Evolutionary conservation across 35 echinoderm and acorn worm genomes (phyloP).

Genomic region (Heliocidaris erythrogramma): DNA sequence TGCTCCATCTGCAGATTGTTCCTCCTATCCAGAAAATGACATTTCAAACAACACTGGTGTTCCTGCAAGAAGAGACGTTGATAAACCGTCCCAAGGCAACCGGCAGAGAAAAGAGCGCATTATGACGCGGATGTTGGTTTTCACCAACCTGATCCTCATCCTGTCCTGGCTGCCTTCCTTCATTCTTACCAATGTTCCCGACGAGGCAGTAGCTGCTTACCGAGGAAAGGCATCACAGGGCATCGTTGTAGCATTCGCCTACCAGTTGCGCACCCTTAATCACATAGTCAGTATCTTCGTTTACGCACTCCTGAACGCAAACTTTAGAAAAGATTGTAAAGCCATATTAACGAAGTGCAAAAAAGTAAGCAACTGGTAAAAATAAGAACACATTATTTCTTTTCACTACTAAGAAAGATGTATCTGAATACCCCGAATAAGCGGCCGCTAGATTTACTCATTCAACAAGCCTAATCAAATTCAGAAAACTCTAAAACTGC

Average conservation of each 20-base stretch:
- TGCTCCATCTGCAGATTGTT: not conserved
- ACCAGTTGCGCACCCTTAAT: slow-evolving; percentile 26
- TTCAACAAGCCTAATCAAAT: too few relatives aligned
- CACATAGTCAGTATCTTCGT: slow-evolving; percentile 44
- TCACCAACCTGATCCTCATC: slow-evolving; percentile 21
- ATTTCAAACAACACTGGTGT: not conserved
- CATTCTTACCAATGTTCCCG: slow-evolving; percentile 43
- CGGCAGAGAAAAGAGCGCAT: slow-evolving; percentile 32
- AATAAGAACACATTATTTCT: too few relatives aligned
- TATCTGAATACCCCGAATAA: too few relatives aligned
- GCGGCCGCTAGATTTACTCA: too few relatives aligned
- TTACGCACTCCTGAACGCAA: slow-evolving; percentile 43
- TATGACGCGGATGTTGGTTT: slow-evolving; percentile 32
- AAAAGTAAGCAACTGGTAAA: not conserved
- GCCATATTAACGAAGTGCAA: slow-evolving; percentile 9
- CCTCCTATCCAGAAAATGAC: not conserved
- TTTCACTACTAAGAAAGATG: too few relatives aligned
- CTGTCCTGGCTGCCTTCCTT: slow-evolving; percentile 34
- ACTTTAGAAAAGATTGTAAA: slow-evolving; percentile 29
- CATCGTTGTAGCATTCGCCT: not conserved
- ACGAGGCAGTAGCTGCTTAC: slow-evolving; percentile 20
- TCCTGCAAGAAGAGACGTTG: not conserved
- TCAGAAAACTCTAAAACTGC: too few relatives aligned
- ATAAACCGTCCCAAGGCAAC: not conserved
- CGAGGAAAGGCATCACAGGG: slow-evolving; percentile 20